phyloP scores from a whole-genome alignment of 1,140 invertebrate species.

The Dysdera silvatica region DNA sequence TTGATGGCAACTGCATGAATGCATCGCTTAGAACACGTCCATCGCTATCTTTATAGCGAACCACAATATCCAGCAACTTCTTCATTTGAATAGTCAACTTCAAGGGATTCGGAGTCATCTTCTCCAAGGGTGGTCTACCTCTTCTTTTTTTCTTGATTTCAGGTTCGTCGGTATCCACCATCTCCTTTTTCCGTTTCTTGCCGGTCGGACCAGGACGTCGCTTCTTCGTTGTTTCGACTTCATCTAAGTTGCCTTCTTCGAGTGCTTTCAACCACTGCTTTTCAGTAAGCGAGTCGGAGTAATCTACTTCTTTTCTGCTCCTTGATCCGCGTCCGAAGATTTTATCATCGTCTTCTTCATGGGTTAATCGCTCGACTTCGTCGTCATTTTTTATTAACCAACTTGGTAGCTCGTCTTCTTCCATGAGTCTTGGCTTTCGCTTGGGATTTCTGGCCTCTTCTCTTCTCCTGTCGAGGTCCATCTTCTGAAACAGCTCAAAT shows the following conservation, averaged over 20 bases:
- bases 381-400: constrained; percentile 93
- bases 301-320: constrained; percentile 94
- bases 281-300: constrained; percentile 89
- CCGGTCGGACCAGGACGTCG: constrained; percentile 56
- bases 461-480: constrained; percentile 82
- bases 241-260: constrained; percentile 56
- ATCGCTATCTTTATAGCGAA: constrained; percentile 73
- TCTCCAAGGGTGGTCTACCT: constrained; percentile 45
- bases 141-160: constrained; percentile 50
- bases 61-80: constrained; percentile 69
- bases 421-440: constrained; percentile 76
- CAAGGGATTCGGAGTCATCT: constrained; percentile 43
- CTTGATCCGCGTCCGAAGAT: constrained; percentile 72
- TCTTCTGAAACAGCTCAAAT: constrained; percentile 85
- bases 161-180: constrained; percentile 35
- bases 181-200: constrained; percentile 32
- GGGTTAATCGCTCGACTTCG: constrained; percentile 64
- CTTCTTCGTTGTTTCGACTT: constrained; percentile 56
- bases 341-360: constrained; percentile 63
- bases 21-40: constrained; percentile 79
- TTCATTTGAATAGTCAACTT: constrained; percentile 58
- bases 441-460: constrained; percentile 67
- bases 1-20: constrained; percentile 90
- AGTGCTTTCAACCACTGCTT: constrained; percentile 86
- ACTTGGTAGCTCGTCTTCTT: constrained; percentile 84